Base-by-base conservation (phyloP, 1,140 invertebrate genomes). In the Pantala flavescens region DNA sequence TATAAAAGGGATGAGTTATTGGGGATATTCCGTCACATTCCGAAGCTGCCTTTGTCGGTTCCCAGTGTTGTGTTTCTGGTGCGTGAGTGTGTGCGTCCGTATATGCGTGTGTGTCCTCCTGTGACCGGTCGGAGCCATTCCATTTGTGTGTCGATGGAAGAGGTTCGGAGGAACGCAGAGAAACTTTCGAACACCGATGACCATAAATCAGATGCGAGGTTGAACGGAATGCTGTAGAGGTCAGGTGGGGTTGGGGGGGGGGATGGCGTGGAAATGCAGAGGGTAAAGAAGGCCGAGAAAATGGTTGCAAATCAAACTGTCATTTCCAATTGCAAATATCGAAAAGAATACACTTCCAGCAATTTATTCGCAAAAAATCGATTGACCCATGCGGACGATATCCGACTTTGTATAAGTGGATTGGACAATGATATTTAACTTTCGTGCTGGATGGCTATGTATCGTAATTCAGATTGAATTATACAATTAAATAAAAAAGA, bases 1-100 rank as follows among this genome's bases (percentile, higher is more conserved):
- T 63, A 63, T 63, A 63, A 63, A 63, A 63, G 49, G 49, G n/a
- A 63, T 63, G 49, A 63, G 12, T 63, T 63, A 63, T 63, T 63
- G 49, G 12, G n/a, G 16, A 63, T 63, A 16, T 63, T 63, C 49
- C 3, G 49, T 14, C 49, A 21, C 49, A 63, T 63, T 63, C 49
- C 49, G 5, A 16, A 3, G n/a, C 49, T 21, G 49, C 49, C 49
- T 63, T 63, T 63, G 49, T 63, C 49, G 49, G 49, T 63, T 21
- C 28, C 28, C 28, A 36, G 28, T 36, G 28, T 36, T 36, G 28
- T 16, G 49, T 63, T 63, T 21, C 49, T 63, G 49, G 49, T 63
- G 49, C 14, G 49, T 63, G n/a, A 19, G 49, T 63, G 49, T 63
- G 49, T 21, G 49, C n/a, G 49, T 21, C 49, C 49, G 49, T 63